Evolutionary conservation across 2,888 invertebrate genomes (phyloP).

Genomic region (Ennomos erosarius): DNA sequence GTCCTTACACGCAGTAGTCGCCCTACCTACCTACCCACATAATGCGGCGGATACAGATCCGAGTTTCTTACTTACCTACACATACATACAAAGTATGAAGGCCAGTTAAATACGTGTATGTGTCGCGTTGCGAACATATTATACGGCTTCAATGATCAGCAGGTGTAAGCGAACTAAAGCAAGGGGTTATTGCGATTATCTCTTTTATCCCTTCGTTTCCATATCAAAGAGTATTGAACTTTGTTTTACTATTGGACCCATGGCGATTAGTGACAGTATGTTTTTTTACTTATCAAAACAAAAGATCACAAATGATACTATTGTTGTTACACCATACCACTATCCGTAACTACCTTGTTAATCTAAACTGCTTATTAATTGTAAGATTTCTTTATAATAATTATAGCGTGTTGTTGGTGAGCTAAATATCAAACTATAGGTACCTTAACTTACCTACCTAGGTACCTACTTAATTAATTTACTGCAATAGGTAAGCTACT

Average conservation of each 20-base stretch:
- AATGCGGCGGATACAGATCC: slow-evolving; percentile 84
- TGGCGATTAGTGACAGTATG: slow-evolving; percentile 78
- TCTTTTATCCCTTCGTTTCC: slow-evolving; percentile 85
- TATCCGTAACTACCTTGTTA: too few relatives aligned
- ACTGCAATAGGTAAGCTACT: too few relatives aligned
- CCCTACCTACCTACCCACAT: slow-evolving; percentile 80
- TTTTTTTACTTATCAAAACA: slow-evolving; percentile 60
- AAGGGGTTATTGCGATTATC: slow-evolving; percentile 85
- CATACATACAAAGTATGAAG: slow-evolving; percentile 77
- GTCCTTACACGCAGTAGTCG: slow-evolving; percentile 78
- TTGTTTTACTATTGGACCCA: slow-evolving; percentile 76
- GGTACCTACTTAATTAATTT: too few relatives aligned
- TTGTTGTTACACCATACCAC: background rate
- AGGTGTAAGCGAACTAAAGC: slow-evolving; percentile 83
- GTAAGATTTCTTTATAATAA: too few relatives aligned
- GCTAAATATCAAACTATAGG: too few relatives aligned
- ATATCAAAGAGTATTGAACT: slow-evolving; percentile 85
- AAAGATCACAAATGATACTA: too few relatives aligned
- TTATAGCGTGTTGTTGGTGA: too few relatives aligned
- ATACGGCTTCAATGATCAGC: slow-evolving; percentile 83
- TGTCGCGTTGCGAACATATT: slow-evolving; percentile 67
- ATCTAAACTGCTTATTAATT: too few relatives aligned
- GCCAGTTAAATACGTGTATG: slow-evolving; percentile 77
- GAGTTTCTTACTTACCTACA: slow-evolving; percentile 81
- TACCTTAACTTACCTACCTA: too few relatives aligned